Base-by-base conservation (phyloP, 2,797 vertebrate species). In the Manis javanica region DNA sequence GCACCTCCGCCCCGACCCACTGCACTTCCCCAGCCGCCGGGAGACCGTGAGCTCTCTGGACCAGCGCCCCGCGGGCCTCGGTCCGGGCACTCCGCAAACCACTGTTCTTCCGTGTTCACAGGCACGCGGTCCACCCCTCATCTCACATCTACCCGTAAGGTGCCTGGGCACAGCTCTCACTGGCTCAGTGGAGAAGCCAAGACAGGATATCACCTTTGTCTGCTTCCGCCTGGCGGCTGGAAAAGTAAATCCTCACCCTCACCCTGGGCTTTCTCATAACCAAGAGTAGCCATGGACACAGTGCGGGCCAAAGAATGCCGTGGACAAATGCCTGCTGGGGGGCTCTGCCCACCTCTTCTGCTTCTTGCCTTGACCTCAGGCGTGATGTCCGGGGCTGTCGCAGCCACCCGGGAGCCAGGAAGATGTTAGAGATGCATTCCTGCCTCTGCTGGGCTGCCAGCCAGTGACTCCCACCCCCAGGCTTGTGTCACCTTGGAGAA, bases 341-440 rank as follows among this genome's bases (percentile, higher is more conserved):
- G 21, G 0, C 24, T 78, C 79, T 84, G 29, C 29, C 34, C 13
- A 64, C 51, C 18, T 72, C 66, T 68, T 51, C 24, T 19, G 74
- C n/a, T 84, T 75, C 78, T 68, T 87, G 39, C 21, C 53, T 68
- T 93, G 14, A 78, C 46, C 16, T 91, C 81, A 81, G 49, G 61
- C 46, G 15, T 90, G 71, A 39, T 55, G 34, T 42, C 37, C 63
- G 31, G 29, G 37, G 51, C 51, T 39, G 49, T 3, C 72, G 68
- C 63, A 94, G 75, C 34, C 39, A 61, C 7, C 72, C 13, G 31
- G 63, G 51, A 68, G 13, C 12, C 29, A 68, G 12, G 46, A 88
- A 26, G 42, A 34, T 19, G 9, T 53, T 1, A 71, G 26, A 75
- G 18, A 55, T 2, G 0, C 19, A 19, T 21, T 18, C 7, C 26